A percentile compares a stretch with the other conserved stretches of the same genome.
These are phyloP conservation scores for Acanthosepion pharaonis DNA, from an alignment of 2,888 invertebrate genomes.

Conservation along the genomic window DNA sequence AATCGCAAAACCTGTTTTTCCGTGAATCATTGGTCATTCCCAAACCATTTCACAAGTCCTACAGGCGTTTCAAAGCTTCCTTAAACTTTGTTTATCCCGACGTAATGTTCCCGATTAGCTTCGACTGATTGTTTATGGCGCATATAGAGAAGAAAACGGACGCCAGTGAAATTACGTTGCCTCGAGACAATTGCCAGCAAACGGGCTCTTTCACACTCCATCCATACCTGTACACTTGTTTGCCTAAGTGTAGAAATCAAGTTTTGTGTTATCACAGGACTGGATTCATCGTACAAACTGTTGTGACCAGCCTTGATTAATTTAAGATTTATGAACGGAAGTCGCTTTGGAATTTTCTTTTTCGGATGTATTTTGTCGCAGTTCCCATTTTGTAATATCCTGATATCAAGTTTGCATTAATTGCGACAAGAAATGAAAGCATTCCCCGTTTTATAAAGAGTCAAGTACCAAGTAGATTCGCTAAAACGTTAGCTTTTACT, in stretches of 20 bases:
- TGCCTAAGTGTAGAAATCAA: not conserved
- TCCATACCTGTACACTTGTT: too few relatives aligned
- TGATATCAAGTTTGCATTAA: too few relatives aligned
- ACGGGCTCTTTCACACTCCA: not conserved
- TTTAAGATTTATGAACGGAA: not conserved
- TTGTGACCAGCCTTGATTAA: not conserved
- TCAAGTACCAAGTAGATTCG: too few relatives aligned
- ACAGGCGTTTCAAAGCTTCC: not conserved
- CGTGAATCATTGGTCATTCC: not conserved
- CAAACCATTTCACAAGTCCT: slow-evolving; percentile 4
- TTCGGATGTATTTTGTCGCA: too few relatives aligned
- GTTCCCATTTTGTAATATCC: too few relatives aligned
- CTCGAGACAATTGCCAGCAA: not conserved
- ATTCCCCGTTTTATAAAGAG: too few relatives aligned
- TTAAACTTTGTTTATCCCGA: not conserved
- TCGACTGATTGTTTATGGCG: not conserved
- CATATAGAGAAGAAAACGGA: slow-evolving; percentile 33
- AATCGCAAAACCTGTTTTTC: not conserved
- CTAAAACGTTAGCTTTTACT: too few relatives aligned
- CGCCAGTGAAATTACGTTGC: slow-evolving; percentile 33
- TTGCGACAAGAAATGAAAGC: too few relatives aligned
- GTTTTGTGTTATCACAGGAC: too few relatives aligned
- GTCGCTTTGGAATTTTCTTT: not conserved
- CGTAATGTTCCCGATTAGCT: not conserved
- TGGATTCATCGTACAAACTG: too few relatives aligned